A percentile compares a stretch with the other conserved stretches of the same genome.
phyloP scores from a whole-genome alignment of 2,797 vertebrate genomes.

The Catharus ustulatus region DNA sequence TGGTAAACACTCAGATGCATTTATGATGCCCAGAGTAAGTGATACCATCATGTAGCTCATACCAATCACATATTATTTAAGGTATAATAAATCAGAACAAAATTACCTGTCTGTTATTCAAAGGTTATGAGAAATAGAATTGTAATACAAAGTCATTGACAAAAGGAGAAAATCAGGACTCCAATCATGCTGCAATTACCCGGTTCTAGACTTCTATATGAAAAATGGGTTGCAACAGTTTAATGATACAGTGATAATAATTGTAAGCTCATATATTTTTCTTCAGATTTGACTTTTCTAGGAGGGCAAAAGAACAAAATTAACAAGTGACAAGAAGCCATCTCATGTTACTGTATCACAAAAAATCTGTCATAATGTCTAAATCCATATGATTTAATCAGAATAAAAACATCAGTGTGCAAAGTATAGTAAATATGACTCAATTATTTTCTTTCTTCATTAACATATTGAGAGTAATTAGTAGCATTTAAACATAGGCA shows the following conservation, averaged over 20 bases:
- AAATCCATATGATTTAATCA: neutral
- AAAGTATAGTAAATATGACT: neutral
- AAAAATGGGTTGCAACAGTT: slow-evolving; percentile 12
- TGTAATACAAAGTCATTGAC: slow-evolving; percentile 16
- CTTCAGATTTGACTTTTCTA: slow-evolving; percentile 8
- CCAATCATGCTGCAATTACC: slow-evolving; percentile 14
- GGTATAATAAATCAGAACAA: slow-evolving; percentile 46
- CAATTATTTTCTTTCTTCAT: neutral
- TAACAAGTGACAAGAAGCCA: neutral
- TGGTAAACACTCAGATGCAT: neutral
- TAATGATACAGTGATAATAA: slow-evolving; percentile 33
- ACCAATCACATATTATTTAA: slow-evolving; percentile 53
- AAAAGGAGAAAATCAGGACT: slow-evolving; percentile 40
- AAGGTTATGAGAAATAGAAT: slow-evolving; percentile 31
- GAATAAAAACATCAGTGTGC: neutral
- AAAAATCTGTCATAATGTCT: neutral
- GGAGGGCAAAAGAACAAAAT: slow-evolving; percentile 3
- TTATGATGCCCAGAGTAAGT: neutral
- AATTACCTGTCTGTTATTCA: slow-evolving; percentile 44
- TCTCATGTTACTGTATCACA: neutral
- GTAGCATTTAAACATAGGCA: neutral
- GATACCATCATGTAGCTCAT: neutral
- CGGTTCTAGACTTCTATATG: neutral
- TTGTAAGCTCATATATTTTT: neutral
- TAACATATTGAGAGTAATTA: neutral